Base-by-base conservation (phyloP, 2,797 vertebrate species). In the Pseudopleuronectes americanus region DNA sequence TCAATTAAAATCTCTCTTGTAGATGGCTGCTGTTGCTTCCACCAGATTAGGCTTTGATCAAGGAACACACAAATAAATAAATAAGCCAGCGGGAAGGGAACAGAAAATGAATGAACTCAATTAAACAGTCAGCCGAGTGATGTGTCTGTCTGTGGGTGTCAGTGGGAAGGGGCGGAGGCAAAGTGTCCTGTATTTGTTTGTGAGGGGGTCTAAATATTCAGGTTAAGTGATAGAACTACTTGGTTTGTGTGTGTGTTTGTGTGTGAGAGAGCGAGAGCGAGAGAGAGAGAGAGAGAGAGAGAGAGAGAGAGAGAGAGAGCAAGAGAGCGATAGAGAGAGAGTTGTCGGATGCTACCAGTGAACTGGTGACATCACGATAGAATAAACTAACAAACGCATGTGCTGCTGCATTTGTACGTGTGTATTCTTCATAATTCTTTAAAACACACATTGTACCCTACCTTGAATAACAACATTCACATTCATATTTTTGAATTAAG, bases 1-100 rank as follows among this genome's bases (percentile, higher is more conserved):
- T 93, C 90, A 91, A 90, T 93, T 93, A 91, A 92, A 85, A 84
- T 77, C 55, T 64, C 73, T 85, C 81, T 85, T 87, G 85, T 87
- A 84, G 83, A 90, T 77, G 83, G 77, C 83, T 74, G 76, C 86
- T 53, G 77, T 77, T 84, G 78, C 90, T 87, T 92, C 87, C 87
- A 84, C 81, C 22, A 84, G 81, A 90, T 91, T 86, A 86, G 81
- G 64, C 84, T 90, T 88, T 92, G 90, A 90, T 89, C 83, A 87
- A 86, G 83, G 85, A 89, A 86, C 72, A 68, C 76, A 74, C 71
- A 89, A 86, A 86, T 85, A 92, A 87, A 92, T 89, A 89, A 88
- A 90, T 88, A 90, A 87, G 65, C 21, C 68, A 8, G 57, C 31
- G 55, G 58, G 67, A 82, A 79, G 76, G 86, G 81, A 89, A 88